Percentiles rank a stretch among this genome's conserved stretches.
Conservation (phyloP, 2,888 invertebrate species). For the Hemaris fuciformis region DNA sequence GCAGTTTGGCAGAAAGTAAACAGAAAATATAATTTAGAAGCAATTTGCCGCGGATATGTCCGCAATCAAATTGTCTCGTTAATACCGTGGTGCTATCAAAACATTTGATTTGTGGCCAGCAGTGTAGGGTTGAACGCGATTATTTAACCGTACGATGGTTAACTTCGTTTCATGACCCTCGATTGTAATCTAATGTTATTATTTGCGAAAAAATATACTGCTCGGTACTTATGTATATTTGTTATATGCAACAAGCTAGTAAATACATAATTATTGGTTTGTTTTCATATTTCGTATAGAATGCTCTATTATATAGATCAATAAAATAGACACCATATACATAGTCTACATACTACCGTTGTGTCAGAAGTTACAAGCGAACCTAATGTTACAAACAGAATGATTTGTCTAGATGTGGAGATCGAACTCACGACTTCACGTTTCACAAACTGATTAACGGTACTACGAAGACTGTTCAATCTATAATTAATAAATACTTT, state of each 20-base stretch:
- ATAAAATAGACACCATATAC: too few species aligned
- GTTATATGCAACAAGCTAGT: not conserved
- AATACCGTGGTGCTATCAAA: conserved; percentile 80
- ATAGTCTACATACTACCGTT: too few species aligned
- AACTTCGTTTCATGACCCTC: conserved; percentile 66
- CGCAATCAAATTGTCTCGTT: conserved; percentile 83
- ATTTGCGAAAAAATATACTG: conserved; percentile 34
- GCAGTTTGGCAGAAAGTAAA: conserved; percentile 80
- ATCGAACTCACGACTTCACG: too few species aligned
- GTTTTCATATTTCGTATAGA: too few species aligned
- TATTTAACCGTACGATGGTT: conserved; percentile 71
- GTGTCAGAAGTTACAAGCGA: too few species aligned
- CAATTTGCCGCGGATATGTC: conserved; percentile 81
- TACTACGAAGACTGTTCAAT: too few species aligned
- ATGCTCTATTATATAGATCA: too few species aligned
- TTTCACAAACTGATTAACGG: too few species aligned
- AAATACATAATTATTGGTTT: not conserved
- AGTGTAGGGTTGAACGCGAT: conserved; percentile 59
- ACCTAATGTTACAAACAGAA: too few species aligned
- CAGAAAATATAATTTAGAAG: conserved; percentile 82
- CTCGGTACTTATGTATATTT: not conserved
- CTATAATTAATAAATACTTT: too few species aligned
- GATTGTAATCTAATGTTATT: conserved; percentile 65
- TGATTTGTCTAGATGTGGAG: too few species aligned
- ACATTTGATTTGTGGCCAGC: conserved; percentile 80